These are phyloP conservation scores for Ochropleura leucogaster DNA, from an alignment of 2,888 invertebrate species.

Conservation along the genomic window DNA sequence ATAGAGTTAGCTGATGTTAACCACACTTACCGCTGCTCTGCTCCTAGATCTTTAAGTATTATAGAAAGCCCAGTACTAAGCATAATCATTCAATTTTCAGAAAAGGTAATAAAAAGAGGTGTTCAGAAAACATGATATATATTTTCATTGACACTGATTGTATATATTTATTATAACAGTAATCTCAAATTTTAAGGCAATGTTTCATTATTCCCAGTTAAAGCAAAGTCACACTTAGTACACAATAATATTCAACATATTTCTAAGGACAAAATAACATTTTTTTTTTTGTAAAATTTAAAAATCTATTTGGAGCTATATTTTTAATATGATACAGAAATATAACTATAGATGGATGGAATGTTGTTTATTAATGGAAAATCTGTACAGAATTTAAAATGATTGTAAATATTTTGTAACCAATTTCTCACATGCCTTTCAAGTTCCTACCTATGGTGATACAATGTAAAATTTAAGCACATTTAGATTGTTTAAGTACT, in stretches of 20 bases:
- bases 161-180: slow-evolving; percentile 24
- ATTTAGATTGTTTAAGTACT: slow-evolving; percentile 21
- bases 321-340: not conserved
- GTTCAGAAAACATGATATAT: slow-evolving; percentile 37
- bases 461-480: not conserved
- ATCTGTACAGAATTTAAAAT: not conserved
- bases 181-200: slow-evolving; percentile 41
- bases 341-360: slow-evolving; percentile 25
- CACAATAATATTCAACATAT: slow-evolving; percentile 20
- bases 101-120: slow-evolving; percentile 12
- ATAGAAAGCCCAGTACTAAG: not conserved
- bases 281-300: slow-evolving; percentile 1
- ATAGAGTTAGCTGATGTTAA: too few species aligned
- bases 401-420: slow-evolving; percentile 11
- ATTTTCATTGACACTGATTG: slow-evolving; percentile 35
- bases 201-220: slow-evolving; percentile 21
- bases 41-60: too few species aligned
- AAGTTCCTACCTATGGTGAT: not conserved
- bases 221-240: slow-evolving; percentile 39
- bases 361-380: slow-evolving; percentile 22
- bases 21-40: too few species aligned
- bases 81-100: not conserved
- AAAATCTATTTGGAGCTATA: not conserved
- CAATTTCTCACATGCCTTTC: slow-evolving; percentile 1
- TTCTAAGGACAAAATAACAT: not conserved